Conservation (phyloP, 1,140 invertebrate genomes). For the Magallana gigas region DNA sequence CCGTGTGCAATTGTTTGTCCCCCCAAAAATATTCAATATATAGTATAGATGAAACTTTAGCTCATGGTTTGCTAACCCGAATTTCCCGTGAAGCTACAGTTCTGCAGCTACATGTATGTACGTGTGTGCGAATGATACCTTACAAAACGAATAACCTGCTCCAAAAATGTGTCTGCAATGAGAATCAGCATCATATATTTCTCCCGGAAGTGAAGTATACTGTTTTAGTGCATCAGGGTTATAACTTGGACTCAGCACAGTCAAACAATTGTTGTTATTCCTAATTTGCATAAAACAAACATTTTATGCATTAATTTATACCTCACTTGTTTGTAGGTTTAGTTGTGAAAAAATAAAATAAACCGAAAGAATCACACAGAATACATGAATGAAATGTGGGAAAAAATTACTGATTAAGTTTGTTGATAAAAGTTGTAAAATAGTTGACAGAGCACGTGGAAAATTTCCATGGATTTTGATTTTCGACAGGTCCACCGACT, state of each 20-base stretch:
- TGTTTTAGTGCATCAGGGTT: background rate
- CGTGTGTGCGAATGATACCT: too few species aligned
- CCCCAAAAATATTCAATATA: too few species aligned
- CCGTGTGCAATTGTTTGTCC: too few species aligned
- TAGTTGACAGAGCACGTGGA: conserved; percentile 8
- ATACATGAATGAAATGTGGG: too few species aligned
- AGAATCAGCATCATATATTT: conserved; percentile 10
- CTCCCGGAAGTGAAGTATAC: background rate
- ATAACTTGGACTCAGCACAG: background rate
- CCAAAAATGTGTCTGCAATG: background rate
- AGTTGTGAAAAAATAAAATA: too few species aligned
- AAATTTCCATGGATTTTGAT: conserved; percentile 26
- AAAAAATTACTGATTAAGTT: background rate
- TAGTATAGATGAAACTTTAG: too few species aligned
- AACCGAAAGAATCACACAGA: too few species aligned
- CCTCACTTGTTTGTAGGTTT: too few species aligned
- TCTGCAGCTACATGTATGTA: too few species aligned
- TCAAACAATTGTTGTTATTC: conserved; percentile 1
- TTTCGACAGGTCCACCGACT: background rate
- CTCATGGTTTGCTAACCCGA: too few species aligned
- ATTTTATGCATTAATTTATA: too few species aligned
- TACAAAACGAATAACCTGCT: conserved; percentile 6
- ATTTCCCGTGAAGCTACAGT: too few species aligned
- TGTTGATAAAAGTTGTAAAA: background rate
- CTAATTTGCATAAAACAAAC: background rate